Conservation (phyloP, 2,888 invertebrate genomes). For the Suillia variegata region DNA sequence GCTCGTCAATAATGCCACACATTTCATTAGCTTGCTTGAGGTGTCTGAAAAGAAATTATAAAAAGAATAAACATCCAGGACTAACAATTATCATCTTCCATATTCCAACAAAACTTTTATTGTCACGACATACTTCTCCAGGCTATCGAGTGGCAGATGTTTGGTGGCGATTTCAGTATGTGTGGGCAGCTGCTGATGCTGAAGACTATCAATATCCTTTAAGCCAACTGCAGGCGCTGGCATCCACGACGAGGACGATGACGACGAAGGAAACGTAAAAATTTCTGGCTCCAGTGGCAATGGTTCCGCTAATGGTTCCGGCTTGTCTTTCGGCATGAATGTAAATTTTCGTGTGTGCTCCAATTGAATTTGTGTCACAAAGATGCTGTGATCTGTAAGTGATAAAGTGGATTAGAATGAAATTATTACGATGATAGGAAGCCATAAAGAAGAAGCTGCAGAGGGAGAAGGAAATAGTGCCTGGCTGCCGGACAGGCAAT, state of each 20-base stretch:
- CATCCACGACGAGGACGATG: not conserved
- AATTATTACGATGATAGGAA: no score
- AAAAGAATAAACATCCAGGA: no score
- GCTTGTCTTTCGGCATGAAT: constrained; percentile 41
- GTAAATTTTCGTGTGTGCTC: constrained; percentile 57
- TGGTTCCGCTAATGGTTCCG: constrained; percentile 6
- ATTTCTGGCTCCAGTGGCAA: no score
- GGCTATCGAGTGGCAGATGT: constrained; percentile 36
- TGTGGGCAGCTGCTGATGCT: constrained; percentile 19
- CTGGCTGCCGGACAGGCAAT: no score
- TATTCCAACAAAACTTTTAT: no score
- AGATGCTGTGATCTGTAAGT: constrained; percentile 48
- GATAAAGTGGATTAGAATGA: no score
- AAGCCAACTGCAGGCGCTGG: constrained; percentile 12
- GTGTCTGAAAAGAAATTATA: no score
- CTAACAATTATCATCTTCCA: no score
- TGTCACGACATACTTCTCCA: constrained; percentile 48
- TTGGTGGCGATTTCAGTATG: constrained; percentile 29
- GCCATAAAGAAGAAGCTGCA: no score
- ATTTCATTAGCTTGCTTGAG: no score
- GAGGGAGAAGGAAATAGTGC: no score
- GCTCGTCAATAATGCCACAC: constrained; percentile 48
- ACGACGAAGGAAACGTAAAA: not conserved
- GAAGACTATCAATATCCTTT: no score
- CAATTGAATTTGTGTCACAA: constrained; percentile 57